Conservation (phyloP, 2,888 invertebrate genomes). For the Ametastegia equiseti region DNA sequence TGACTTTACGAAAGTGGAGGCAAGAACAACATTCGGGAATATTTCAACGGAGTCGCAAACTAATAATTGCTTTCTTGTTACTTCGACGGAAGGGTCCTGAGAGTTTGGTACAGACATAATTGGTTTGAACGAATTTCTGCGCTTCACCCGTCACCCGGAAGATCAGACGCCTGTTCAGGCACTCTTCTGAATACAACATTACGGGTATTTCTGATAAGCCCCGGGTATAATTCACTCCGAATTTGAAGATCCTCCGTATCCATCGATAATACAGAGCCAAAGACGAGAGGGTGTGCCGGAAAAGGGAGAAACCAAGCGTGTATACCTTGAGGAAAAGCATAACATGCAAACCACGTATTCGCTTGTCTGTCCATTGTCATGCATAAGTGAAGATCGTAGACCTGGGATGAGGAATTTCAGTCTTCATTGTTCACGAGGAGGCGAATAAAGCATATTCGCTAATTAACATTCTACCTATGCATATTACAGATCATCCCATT, state of each 20-base stretch:
- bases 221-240: background rate
- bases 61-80: constrained; percentile 32
- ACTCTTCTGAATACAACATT: background rate
- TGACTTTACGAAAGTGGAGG: background rate
- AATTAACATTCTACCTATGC: constrained; percentile 43
- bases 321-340: constrained; percentile 9
- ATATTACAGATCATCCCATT: constrained; percentile 31
- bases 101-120: background rate
- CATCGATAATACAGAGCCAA: background rate
- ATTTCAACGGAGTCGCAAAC: background rate
- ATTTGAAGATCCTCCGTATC: background rate
- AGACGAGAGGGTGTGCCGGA: background rate
- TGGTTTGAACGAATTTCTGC: background rate
- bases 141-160: background rate
- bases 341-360: constrained; percentile 46
- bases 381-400: constrained; percentile 34
- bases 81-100: background rate
- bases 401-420: constrained; percentile 27
- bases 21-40: background rate
- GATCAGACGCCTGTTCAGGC: constrained; percentile 17
- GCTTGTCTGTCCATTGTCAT: constrained; percentile 45
- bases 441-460: constrained; percentile 20
- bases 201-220: background rate
- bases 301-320: background rate
- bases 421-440: constrained; percentile 31